Conservation (phyloP, 2,113 vertebrate species). For the Embiotoca jacksoni region DNA sequence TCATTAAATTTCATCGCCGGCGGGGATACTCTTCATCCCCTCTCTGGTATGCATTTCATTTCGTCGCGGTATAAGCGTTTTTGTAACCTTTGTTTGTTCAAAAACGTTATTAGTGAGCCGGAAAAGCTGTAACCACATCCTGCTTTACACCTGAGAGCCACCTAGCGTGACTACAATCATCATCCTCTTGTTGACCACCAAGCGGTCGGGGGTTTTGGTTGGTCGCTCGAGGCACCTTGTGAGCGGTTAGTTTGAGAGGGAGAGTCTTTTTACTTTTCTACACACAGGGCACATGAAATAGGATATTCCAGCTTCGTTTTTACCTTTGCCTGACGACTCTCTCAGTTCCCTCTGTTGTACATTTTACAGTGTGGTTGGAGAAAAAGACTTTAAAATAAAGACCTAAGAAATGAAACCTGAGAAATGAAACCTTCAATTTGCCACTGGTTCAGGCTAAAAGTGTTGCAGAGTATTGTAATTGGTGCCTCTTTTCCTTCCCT, state of each 20-base stretch:
- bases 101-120: slow-evolving; percentile 39
- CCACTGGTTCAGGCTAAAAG: too few relatives aligned
- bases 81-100: slow-evolving; percentile 64
- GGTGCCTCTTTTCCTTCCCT: too few relatives aligned
- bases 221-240: slow-evolving; percentile 23
- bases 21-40: slow-evolving; percentile 46
- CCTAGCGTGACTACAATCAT: slow-evolving; percentile 27
- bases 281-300: neutral
- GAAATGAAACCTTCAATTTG: too few relatives aligned
- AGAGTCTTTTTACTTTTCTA: neutral
- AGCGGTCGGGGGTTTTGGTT: neutral
- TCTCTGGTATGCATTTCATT: slow-evolving; percentile 54
- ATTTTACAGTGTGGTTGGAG: neutral
- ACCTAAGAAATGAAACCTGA: too few relatives aligned
- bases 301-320: neutral
- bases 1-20: slow-evolving; percentile 58
- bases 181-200: slow-evolving; percentile 4
- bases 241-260: neutral
- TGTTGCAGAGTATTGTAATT: too few relatives aligned
- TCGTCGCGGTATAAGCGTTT: slow-evolving; percentile 58
- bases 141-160: slow-evolving; percentile 40
- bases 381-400: neutral
- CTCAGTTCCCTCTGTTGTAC: neutral
- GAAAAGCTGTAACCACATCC: slow-evolving; percentile 22
- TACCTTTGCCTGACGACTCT: neutral